Evolutionary conservation across 2,113 vertebrate species (phyloP).

Genomic region (Larimichthys crocea): DNA sequence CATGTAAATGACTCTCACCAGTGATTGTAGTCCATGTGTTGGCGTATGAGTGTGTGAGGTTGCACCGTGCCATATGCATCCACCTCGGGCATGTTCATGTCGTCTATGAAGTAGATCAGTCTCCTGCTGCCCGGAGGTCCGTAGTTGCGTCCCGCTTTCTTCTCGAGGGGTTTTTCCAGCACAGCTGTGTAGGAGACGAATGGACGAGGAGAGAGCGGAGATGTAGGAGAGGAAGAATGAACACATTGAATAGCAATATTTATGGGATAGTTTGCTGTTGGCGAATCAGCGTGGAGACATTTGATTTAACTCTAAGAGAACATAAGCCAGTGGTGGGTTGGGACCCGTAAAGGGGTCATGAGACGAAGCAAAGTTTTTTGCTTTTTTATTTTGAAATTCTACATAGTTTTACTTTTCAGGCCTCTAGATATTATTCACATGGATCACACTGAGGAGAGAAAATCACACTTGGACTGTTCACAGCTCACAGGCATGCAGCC

Average conservation of each 20-base stretch:
- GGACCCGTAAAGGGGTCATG: neutral
- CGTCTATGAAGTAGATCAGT: constrained; percentile 94
- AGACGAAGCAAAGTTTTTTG: neutral
- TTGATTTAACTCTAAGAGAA: neutral
- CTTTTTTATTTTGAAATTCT: neutral
- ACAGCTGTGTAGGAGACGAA: constrained; percentile 81
- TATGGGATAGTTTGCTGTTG: neutral
- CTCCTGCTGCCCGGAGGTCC: constrained; percentile 90
- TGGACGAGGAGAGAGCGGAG: neutral
- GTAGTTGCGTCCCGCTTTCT: constrained; percentile 93
- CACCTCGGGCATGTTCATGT: constrained; percentile 96
- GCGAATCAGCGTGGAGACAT: neutral
- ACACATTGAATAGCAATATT: neutral
- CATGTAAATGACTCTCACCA: constrained; percentile 82
- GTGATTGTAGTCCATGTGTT: constrained; percentile 96
- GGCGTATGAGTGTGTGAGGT: constrained; percentile 94
- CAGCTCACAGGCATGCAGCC: no score
- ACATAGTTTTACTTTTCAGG: neutral
- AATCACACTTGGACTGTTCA: neutral
- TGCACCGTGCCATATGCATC: constrained; percentile 93
- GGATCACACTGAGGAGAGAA: neutral
- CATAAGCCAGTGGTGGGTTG: neutral
- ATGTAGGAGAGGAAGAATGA: neutral
- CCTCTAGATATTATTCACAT: neutral
- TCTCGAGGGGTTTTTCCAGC: constrained; percentile 95